Evolutionary conservation across 2,888 invertebrate genomes (phyloP).

Genomic region (Cryptus viduatorius): DNA sequence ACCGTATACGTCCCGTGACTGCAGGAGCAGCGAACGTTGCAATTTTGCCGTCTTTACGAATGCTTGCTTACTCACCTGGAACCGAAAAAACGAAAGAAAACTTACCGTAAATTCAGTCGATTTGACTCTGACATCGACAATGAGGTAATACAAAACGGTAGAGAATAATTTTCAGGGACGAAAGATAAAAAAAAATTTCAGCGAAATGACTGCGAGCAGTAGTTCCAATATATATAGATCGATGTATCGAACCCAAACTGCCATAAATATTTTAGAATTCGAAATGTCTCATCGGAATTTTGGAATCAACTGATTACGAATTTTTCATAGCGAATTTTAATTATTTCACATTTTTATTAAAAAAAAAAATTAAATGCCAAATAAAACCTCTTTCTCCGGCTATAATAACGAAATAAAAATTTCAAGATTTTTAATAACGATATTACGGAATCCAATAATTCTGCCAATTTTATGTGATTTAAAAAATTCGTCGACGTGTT

Average conservation of each 20-base stretch:
- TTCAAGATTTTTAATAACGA: too few species aligned
- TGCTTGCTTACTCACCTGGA: conserved; percentile 74
- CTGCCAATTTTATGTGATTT: too few species aligned
- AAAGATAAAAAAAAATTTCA: neutral
- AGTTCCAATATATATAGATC: neutral
- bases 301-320: too few species aligned
- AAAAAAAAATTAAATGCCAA: too few species aligned
- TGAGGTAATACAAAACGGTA: neutral
- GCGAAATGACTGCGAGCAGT: neutral
- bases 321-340: too few species aligned
- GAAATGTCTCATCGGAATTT: too few species aligned
- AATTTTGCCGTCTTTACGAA: conserved; percentile 25
- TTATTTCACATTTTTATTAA: too few species aligned
- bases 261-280: too few species aligned
- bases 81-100: conserved; percentile 59
- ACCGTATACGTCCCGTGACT: conserved; percentile 43
- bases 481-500: too few species aligned
- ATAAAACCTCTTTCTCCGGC: too few species aligned
- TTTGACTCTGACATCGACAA: conserved; percentile 11
- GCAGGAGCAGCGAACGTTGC: conserved; percentile 3
- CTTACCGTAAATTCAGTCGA: conserved; percentile 40
- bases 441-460: too few species aligned
- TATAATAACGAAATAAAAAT: too few species aligned
- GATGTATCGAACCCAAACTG: neutral
- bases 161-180: neutral